phyloP scores from a whole-genome alignment of 2,888 invertebrate genomes.

The Teleogryllus oceanicus region DNA sequence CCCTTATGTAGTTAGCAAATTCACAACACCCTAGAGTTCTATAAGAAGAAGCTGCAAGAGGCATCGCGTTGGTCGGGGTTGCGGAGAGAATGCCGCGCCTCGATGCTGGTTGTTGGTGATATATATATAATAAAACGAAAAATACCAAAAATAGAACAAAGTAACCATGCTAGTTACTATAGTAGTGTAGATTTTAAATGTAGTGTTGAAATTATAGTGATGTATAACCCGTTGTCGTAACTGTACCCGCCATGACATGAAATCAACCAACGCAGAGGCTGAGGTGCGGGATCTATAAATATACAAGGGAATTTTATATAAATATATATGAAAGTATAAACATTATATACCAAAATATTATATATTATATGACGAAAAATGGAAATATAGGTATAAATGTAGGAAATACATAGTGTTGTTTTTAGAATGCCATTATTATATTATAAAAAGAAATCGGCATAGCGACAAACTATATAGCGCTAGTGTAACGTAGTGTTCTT shows the following conservation, averaged over 20 bases:
- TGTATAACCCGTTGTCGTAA: constrained; percentile 37
- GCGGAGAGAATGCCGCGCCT: constrained; percentile 24
- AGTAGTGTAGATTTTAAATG: constrained; percentile 38
- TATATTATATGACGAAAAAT: constrained; percentile 33
- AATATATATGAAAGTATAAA: constrained; percentile 23
- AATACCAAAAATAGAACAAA: constrained; percentile 37
- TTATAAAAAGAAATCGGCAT: constrained; percentile 25
- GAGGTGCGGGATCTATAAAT: constrained; percentile 31
- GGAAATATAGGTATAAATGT: constrained; percentile 30
- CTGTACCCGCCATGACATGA: constrained; percentile 34
- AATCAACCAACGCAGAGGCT: constrained; percentile 22
- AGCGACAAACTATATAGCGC: constrained; percentile 23
- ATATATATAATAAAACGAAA: constrained; percentile 32
- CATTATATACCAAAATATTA: constrained; percentile 28
- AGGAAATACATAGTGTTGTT: constrained; percentile 34
- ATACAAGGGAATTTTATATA: constrained; percentile 30
- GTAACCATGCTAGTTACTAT: constrained; percentile 36
- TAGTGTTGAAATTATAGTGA: constrained; percentile 36
- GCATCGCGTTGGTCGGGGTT: constrained; percentile 20
- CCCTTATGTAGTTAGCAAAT: constrained; percentile 34
- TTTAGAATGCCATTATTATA: constrained; percentile 30
- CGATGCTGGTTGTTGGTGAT: constrained; percentile 36
- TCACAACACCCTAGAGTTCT: constrained; percentile 30
- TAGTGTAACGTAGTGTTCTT: constrained; percentile 29
- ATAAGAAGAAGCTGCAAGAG: constrained; percentile 23